A percentile compares a stretch with the other conserved stretches of the same genome.
Evolutionary conservation across 2,888 invertebrate genomes (phyloP).

Genomic region (Stenotaenia linearis): DNA sequence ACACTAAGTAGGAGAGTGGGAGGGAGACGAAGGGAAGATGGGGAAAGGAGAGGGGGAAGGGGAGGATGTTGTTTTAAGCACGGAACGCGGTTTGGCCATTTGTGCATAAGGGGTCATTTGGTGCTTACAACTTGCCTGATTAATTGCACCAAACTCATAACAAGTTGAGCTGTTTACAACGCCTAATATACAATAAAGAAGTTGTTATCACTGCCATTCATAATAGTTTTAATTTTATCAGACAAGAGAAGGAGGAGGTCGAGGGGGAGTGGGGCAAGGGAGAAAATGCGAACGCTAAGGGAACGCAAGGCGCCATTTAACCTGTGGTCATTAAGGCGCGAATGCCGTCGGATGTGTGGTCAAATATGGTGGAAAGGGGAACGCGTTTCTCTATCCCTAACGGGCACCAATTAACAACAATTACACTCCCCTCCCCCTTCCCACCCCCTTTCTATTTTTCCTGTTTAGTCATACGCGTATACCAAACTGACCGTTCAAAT

Average conservation of each 20-base stretch:
- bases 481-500: neutral
- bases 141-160: conserved; percentile 31
- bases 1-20: neutral
- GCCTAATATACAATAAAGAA: conserved; percentile 33
- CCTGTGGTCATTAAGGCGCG: conserved; percentile 27
- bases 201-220: conserved; percentile 34
- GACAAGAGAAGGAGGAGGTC: conserved; percentile 24
- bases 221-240: conserved; percentile 35
- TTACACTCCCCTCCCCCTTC: conserved; percentile 30
- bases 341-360: conserved; percentile 29
- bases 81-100: neutral
- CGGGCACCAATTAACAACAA: conserved; percentile 34
- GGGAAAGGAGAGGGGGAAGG: neutral
- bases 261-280: neutral
- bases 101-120: conserved; percentile 14
- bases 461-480: neutral
- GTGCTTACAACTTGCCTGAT: conserved; percentile 27
- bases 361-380: conserved; percentile 32
- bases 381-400: conserved; percentile 28
- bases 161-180: conserved; percentile 32
- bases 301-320: conserved; percentile 29
- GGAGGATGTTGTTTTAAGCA: neutral
- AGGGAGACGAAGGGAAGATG: neutral
- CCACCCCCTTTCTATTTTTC: conserved; percentile 2
- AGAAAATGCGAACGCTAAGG: conserved; percentile 8